Evolutionary conservation across 2,113 vertebrate genomes (phyloP), one percentile per base, ranked within the genome.

Genomic region (Zosterops borbonicus): DNA sequence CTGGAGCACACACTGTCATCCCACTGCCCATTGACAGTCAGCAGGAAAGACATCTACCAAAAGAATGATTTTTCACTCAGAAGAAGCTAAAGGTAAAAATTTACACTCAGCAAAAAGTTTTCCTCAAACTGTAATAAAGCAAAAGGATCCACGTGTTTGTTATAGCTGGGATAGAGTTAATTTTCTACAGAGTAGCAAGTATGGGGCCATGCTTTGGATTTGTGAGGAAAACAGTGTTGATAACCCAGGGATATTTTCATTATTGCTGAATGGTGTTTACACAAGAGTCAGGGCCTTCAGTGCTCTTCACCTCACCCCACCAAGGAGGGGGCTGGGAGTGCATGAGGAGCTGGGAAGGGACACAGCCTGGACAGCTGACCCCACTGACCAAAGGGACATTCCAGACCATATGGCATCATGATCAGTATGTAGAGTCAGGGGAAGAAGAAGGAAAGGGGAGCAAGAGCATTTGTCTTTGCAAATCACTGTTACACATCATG

Each of bases 401-500:
- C 53, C 39, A 59, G 1, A 46, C 9, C 25, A 9, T 6, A 27
- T 0, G 13, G 29, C 0, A 0, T 11, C 55, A 29, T 3, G 9
- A 31, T n/a, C 53, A 64, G 35, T 4, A 15, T 3, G 2, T 1
- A 69, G 42, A 70, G 9, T 14, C 20, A 9, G 5, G 8, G 24
- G 2, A 60, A 49, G 8, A 44, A 23, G 5, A 9, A 58, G 12
- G 6, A 25, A 35, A 8, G 2, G 5, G 2, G 14, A 76, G 47
- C 47, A 55, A 31, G 2, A 42, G 29, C 35, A 56, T 35, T 83
- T 83, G 31, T 20, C 59, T 78, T 74, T 3, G 0, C 41, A 58
- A 60, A 41, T 31, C 13, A 37, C 13, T 3, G 0, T 5, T 19
- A 41, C 1, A 3, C 0, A 1, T 8, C 37, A 50, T 0, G 1